Percentiles rank a stretch among this genome's conserved stretches.
Conservation (phyloP, 2,113 vertebrate genomes). For the Cephalopholis sonnerati region DNA sequence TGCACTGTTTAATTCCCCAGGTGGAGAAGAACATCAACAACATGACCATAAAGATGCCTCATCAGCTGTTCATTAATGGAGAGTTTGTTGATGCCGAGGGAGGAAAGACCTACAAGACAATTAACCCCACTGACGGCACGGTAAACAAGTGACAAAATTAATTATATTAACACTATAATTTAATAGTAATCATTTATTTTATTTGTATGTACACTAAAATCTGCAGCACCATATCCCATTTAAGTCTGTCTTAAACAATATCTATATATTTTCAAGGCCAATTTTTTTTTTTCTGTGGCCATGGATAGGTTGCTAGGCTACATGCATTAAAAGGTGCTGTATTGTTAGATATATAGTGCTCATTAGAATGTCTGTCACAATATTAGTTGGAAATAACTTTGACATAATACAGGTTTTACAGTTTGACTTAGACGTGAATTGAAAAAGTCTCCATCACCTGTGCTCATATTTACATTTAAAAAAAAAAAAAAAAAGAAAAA, state of each 20-base stretch:
- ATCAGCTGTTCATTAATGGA: slow-evolving; percentile 88
- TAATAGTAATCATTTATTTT: too few relatives aligned
- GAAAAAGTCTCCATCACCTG: neutral
- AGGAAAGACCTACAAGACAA: slow-evolving; percentile 85
- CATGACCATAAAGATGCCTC: slow-evolving; percentile 86
- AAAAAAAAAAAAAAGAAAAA: neutral
- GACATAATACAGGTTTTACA: neutral
- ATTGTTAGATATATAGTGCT: neutral
- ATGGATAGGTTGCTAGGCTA: neutral
- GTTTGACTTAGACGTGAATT: neutral
- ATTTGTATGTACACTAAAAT: too few relatives aligned
- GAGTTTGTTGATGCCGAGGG: slow-evolving; percentile 87
- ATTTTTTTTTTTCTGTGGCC: neutral
- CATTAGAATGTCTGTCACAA: neutral
- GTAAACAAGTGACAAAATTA: slow-evolving; percentile 33
- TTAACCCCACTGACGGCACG: slow-evolving; percentile 84
- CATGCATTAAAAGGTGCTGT: neutral
- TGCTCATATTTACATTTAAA: too few relatives aligned
- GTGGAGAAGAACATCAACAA: slow-evolving; percentile 85
- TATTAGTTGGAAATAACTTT: neutral
- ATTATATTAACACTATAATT: neutral
- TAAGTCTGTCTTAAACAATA: neutral
- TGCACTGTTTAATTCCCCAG: slow-evolving; percentile 58
- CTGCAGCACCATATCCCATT: too few relatives aligned
- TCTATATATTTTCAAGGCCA: neutral